Evolutionary conservation across 2,888 invertebrate species (phyloP), one percentile per base, ranked within the genome.

Genomic region (Chironomus riparius): DNA sequence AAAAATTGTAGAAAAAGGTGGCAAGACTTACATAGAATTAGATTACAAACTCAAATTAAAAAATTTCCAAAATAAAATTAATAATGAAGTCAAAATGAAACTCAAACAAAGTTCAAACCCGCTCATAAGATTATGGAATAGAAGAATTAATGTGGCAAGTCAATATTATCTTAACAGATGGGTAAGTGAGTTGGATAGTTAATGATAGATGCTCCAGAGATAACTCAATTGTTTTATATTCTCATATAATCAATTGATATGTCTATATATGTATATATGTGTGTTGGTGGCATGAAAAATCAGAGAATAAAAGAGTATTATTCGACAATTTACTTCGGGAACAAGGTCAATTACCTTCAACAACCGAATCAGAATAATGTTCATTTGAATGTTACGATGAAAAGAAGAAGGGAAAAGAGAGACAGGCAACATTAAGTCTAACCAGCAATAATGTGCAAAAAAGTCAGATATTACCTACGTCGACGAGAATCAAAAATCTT

Each of bases 311-410:
- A 50, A 50, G 15, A 56, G 56, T 56, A 56, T 18, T 38, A 56
- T 56, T 65, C 65, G 21, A 65, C 22, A 65, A 24, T 65, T 24
- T 65, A 24, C 24, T 65, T 24, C 24, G 65, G 22, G 18, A 65
- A 65, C 13, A 18, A 65, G 65, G 65, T 65, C 65, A 65, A 65
- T 65, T 65, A 65, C 65, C 65, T 65, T 65, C 65, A 21, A 65
- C 56, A 22, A 21, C 21, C 24, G 24, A 65, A 65, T 65, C 65
- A 65, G 65, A 65, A 65, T 65, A 65, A 24, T 65, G 21, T 65
- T n/a, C 56, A 38, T 38, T 38, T 38, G 56, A 56, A 18, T 56
- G 56, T 56, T 56, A 56, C 18, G 56, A 56, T 0, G 18, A 56
- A 18, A 56, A 13, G 7, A 15, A 56, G 18, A 56, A 56, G 15